phyloP scores from a whole-genome alignment of 2,113 vertebrate species.

The Regulus satrapa region DNA sequence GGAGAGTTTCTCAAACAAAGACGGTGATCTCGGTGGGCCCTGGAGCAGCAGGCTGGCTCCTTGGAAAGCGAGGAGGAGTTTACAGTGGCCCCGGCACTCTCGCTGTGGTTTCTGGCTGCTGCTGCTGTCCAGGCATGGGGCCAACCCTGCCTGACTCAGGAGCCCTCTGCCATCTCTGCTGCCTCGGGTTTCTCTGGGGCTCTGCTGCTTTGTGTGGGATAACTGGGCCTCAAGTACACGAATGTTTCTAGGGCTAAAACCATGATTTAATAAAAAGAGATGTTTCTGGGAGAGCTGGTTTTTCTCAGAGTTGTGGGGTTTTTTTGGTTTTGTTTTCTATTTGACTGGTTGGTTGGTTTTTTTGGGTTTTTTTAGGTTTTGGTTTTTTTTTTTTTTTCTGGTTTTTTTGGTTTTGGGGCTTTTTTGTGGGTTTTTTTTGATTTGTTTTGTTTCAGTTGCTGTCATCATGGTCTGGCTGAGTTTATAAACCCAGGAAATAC shows the following conservation, averaged over 20 bases:
- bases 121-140: background rate
- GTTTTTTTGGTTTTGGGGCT: no score
- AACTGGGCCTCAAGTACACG: background rate
- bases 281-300: background rate
- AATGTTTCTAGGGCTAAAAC: slow-evolving; percentile 4
- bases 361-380: no score
- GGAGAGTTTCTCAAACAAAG: background rate
- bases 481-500: background rate
- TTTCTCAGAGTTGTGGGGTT: no score
- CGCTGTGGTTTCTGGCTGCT: background rate
- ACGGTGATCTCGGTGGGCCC: fast-evolving
- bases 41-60: background rate
- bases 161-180: background rate
- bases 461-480: background rate
- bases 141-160: background rate
- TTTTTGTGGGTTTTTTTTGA: no score
- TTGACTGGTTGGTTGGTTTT: no score
- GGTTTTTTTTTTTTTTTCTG: no score
- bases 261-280: slow-evolving; percentile 44
- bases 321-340: no score
- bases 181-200: background rate
- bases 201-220: background rate
- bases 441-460: background rate
- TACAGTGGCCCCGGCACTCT: background rate
- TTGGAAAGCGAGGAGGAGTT: background rate